Evolutionary conservation across 2,888 invertebrate genomes (phyloP).

Genomic region (Drosophila neotestacea): DNA sequence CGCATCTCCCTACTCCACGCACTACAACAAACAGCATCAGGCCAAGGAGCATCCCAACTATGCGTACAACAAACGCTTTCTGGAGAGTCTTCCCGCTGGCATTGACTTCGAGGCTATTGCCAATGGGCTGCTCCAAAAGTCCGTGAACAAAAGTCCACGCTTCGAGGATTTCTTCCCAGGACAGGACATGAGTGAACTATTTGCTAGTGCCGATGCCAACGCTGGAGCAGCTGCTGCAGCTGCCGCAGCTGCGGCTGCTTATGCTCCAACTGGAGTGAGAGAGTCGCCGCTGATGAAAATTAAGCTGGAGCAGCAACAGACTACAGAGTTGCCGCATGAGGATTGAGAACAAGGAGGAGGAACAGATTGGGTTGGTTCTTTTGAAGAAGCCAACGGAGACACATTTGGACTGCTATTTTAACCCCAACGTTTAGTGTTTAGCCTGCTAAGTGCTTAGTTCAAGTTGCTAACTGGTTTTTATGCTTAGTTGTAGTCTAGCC

Average conservation of each 20-base stretch:
- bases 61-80: slow-evolving; percentile 83
- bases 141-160: slow-evolving; percentile 84
- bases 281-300: slow-evolving; percentile 83
- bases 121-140: slow-evolving; percentile 83
- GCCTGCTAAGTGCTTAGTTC: slow-evolving; percentile 61
- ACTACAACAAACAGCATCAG: slow-evolving; percentile 67
- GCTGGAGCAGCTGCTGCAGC: slow-evolving; percentile 68
- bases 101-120: slow-evolving; percentile 84
- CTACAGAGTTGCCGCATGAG: slow-evolving; percentile 82
- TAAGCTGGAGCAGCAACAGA: slow-evolving; percentile 83
- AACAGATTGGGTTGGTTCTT: slow-evolving; percentile 42
- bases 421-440: slow-evolving; percentile 80
- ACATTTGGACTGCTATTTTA: slow-evolving; percentile 83
- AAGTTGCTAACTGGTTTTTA: slow-evolving; percentile 68
- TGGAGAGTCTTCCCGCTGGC: slow-evolving; percentile 83
- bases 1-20: slow-evolving; percentile 75
- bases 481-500: slow-evolving; percentile 54
- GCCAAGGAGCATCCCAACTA: slow-evolving; percentile 80
- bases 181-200: slow-evolving; percentile 83
- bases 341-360: slow-evolving; percentile 74
- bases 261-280: slow-evolving; percentile 66
- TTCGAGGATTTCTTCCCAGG: slow-evolving; percentile 84
- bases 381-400: slow-evolving; percentile 58
- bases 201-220: slow-evolving; percentile 72
- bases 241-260: slow-evolving; percentile 71